phyloP scores from a whole-genome alignment of 1,140 invertebrate genomes.

The Zelostemma sp. region DNA sequence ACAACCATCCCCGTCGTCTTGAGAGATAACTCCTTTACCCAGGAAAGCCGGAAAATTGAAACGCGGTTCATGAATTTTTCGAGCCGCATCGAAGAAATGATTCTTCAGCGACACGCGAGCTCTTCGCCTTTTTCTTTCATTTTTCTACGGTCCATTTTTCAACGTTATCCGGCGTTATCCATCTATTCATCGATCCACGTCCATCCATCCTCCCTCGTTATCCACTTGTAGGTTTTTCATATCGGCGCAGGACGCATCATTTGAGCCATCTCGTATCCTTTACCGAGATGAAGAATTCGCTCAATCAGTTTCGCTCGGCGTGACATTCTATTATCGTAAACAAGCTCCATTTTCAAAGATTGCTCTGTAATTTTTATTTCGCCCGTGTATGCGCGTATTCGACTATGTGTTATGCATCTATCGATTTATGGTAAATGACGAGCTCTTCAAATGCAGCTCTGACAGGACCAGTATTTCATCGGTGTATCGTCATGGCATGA shows the following conservation, averaged over 20 bases:
- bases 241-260: slow-evolving; percentile 4
- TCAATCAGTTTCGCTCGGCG: background rate
- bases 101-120: slow-evolving; percentile 34
- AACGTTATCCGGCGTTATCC: slow-evolving; percentile 17
- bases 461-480: slow-evolving; percentile 39
- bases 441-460: slow-evolving; percentile 30
- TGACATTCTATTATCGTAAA: slow-evolving; percentile 5
- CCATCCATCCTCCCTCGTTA: slow-evolving; percentile 22
- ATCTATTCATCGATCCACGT: slow-evolving; percentile 20
- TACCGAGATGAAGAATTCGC: background rate
- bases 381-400: background rate
- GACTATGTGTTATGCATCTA: slow-evolving; percentile 16
- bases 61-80: too few species aligned
- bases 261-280: background rate
- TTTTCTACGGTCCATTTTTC: slow-evolving; percentile 33
- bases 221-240: slow-evolving; percentile 25
- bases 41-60: too few species aligned
- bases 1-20: slow-evolving; percentile 19
- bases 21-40: slow-evolving; percentile 6
- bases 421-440: slow-evolving; percentile 40
- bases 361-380: slow-evolving; percentile 5
- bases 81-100: too few species aligned
- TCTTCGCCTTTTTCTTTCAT: slow-evolving; percentile 31
- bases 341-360: background rate
- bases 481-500: slow-evolving; percentile 11